These are phyloP conservation scores for Anoura caudifer DNA, from an alignment of 2,113 vertebrate species.

Conservation along the genomic window DNA sequence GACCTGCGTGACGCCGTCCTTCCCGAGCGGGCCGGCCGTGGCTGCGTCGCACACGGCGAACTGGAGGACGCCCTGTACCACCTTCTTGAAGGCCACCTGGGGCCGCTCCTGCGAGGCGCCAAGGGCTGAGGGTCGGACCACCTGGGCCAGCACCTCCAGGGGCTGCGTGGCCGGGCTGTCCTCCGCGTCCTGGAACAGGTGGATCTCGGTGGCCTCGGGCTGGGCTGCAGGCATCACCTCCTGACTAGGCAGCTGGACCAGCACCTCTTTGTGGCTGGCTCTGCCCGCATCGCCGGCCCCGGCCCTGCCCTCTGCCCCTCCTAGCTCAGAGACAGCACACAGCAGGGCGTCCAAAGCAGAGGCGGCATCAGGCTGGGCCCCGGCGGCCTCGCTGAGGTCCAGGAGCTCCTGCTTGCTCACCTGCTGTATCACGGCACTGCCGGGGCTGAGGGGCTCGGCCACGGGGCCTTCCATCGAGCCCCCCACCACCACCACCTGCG, in stretches of 20 bases:
- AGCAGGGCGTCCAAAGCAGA: conserved; percentile 94
- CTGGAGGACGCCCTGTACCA: conserved; percentile 95
- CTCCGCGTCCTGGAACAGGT: conserved; percentile 79
- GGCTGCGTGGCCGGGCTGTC: conserved; percentile 71
- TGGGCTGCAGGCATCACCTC: conserved; percentile 59
- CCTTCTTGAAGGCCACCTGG: conserved; percentile 83
- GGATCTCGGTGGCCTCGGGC: conserved; percentile 68
- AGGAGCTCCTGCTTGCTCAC: conserved; percentile 77
- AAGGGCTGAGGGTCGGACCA: conserved; percentile 79
- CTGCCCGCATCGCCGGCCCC: conserved; percentile 66
- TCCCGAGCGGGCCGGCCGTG: conserved; percentile 89
- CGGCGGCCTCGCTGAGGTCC: conserved; percentile 72
- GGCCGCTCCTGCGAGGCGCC: conserved; percentile 78
- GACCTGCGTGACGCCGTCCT: conserved; percentile 94
- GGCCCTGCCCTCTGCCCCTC: conserved; percentile 79
- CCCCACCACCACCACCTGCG: conserved; percentile 93
- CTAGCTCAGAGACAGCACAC: conserved; percentile 93
- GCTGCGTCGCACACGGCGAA: conserved; percentile 86
- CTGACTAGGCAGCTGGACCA: conserved; percentile 74
- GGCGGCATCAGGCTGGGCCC: conserved; percentile 83
- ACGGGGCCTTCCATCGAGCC: conserved; percentile 69
- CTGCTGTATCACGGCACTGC: conserved; percentile 75
- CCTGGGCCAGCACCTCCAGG: conserved; percentile 81
- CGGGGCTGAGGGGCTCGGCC: conserved; percentile 76
- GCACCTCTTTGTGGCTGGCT: conserved; percentile 67